Conservation (phyloP, 2,888 invertebrate genomes). For the Andrena bucephala region DNA sequence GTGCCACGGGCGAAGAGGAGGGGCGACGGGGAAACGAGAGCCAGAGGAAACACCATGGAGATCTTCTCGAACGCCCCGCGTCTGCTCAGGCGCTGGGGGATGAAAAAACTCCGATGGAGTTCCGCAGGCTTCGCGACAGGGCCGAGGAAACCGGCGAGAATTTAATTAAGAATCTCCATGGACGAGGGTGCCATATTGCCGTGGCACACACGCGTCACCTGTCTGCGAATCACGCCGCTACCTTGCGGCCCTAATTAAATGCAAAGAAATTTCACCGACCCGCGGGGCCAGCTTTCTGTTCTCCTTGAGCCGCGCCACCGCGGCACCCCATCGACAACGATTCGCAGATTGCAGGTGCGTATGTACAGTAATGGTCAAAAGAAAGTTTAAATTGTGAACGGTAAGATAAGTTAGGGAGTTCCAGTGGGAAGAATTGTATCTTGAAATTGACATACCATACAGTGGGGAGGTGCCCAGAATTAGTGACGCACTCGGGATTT, state of each 20-base stretch:
- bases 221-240: constrained; percentile 53
- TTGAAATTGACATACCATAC: too few species aligned
- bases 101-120: constrained; percentile 66
- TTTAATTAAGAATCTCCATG: constrained; percentile 83
- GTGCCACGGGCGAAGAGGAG: neutral
- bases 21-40: constrained; percentile 1
- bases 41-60: constrained; percentile 23
- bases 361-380: neutral
- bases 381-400: neutral
- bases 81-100: constrained; percentile 32
- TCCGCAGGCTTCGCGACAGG: constrained; percentile 40
- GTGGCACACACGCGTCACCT: constrained; percentile 77
- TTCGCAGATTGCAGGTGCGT: neutral
- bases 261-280: constrained; percentile 77
- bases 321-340: too few species aligned
- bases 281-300: constrained; percentile 7
- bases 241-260: constrained; percentile 79
- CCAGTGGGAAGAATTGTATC: too few species aligned
- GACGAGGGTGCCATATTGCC: constrained; percentile 72
- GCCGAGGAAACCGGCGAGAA: constrained; percentile 70
- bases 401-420: too few species aligned
- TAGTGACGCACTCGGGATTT: too few species aligned
- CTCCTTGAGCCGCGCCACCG: constrained; percentile 1
- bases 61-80: neutral
- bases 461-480: too few species aligned